A percentile compares a stretch with the other conserved stretches of the same genome.
These are phyloP conservation scores for Rhinogobio ventralis DNA, from an alignment of 2,797 vertebrate species.

Conservation along the genomic window DNA sequence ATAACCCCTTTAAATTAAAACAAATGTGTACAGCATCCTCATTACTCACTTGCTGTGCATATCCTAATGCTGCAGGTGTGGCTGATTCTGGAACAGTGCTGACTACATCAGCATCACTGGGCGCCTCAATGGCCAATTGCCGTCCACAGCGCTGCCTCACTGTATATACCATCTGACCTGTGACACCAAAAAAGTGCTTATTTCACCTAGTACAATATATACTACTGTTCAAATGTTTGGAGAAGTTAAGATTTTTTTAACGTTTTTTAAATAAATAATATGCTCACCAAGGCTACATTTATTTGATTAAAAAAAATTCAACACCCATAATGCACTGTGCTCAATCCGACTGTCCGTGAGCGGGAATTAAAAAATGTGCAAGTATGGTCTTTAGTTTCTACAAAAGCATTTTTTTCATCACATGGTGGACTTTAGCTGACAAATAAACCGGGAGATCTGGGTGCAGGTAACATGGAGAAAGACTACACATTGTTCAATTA, in stretches of 20 bases:
- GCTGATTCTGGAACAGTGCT: conserved; percentile 98
- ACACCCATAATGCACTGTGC: not conserved
- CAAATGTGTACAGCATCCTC: not conserved
- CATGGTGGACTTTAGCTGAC: not conserved
- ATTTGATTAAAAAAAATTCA: not conserved
- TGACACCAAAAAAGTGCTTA: conserved; percentile 6
- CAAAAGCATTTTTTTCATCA: not conserved
- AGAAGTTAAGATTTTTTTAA: not conserved
- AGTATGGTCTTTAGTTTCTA: not conserved
- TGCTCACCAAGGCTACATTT: not conserved
- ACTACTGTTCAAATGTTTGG: not conserved
- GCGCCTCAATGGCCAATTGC: conserved; percentile 94
- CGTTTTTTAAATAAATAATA: not conserved
- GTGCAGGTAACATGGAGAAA: not conserved
- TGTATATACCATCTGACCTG: conserved; percentile 99
- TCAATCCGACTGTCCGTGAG: not conserved
- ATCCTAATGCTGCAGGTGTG: conserved; percentile 95
- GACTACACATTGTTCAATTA: not conserved
- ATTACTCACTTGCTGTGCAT: conserved; percentile 86
- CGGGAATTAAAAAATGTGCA: not conserved
- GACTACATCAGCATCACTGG: conserved; percentile 94
- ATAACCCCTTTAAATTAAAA: not conserved
- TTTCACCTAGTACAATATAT: not conserved
- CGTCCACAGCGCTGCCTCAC: conserved; percentile 94
- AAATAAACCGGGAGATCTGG: not conserved